These are phyloP conservation scores for Pygocentrus nattereri DNA, from an alignment of 2,797 vertebrate species.

Conservation along the genomic window DNA sequence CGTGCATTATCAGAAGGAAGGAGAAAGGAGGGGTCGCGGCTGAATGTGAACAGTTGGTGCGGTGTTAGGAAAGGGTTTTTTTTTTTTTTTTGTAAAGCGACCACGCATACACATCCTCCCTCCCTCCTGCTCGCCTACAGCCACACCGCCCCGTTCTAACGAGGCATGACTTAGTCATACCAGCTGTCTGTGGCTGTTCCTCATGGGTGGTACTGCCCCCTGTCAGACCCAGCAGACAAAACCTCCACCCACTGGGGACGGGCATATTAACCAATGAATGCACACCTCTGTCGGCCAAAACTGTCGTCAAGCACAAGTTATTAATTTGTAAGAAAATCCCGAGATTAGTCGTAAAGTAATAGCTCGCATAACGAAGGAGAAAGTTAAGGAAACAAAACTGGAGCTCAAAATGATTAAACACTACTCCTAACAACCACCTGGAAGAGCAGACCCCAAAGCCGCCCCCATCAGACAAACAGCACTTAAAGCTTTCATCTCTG, in stretches of 20 bases:
- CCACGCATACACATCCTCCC: constrained; percentile 20
- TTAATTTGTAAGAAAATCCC: too few species aligned
- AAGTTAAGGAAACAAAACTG: too few species aligned
- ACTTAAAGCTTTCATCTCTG: too few species aligned
- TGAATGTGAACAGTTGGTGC: constrained; percentile 93
- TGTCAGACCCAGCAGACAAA: constrained; percentile 85
- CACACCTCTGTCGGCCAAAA: neutral
- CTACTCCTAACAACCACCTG: too few species aligned
- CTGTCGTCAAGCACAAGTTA: too few species aligned
- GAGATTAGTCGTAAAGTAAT: too few species aligned
- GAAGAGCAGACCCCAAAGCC: too few species aligned
- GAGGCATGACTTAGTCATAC: constrained; percentile 88
- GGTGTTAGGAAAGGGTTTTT: constrained; percentile 79
- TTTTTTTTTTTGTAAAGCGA: constrained; percentile 11
- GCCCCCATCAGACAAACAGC: too few species aligned
- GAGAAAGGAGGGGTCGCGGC: constrained; percentile 73
- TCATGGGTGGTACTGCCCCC: constrained; percentile 82
- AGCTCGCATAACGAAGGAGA: too few species aligned
- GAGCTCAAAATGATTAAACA: too few species aligned
- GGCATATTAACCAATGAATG: too few species aligned
- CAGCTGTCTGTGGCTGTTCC: constrained; percentile 90
- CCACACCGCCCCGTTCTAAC: constrained; percentile 78
- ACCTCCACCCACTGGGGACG: constrained; percentile 52
- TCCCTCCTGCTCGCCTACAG: constrained; percentile 42
- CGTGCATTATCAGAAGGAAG: constrained; percentile 81